These are phyloP conservation scores for Hyperoplus lanceolatus DNA, from an alignment of 2,797 vertebrate species.

Conservation along the genomic window DNA sequence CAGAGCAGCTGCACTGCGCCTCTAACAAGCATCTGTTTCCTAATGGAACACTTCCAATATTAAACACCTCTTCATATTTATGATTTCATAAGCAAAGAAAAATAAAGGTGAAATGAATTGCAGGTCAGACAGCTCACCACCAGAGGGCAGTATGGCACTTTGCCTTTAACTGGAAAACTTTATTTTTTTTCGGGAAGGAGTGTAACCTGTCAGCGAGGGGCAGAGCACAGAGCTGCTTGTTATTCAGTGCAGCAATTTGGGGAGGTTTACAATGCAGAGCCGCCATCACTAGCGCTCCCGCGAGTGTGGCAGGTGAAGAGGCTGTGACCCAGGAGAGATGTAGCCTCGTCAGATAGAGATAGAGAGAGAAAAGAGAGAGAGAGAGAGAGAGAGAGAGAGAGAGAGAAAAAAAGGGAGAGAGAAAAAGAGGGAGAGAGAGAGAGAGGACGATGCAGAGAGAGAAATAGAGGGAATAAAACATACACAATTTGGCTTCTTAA, in stretches of 20 bases:
- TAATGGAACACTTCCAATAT: conserved; percentile 67
- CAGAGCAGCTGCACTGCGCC: conserved; percentile 51
- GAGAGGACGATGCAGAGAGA: background rate
- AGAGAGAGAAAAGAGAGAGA: background rate
- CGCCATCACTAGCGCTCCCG: conserved; percentile 29
- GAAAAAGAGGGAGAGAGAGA: background rate
- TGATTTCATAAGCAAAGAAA: background rate
- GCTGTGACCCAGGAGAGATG: conserved; percentile 60
- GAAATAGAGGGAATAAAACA: background rate
- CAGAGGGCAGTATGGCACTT: conserved; percentile 72
- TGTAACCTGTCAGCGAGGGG: background rate
- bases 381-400: background rate
- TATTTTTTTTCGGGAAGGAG: background rate
- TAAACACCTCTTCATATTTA: conserved; percentile 47
- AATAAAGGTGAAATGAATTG: background rate
- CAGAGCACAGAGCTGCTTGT: conserved; percentile 45
- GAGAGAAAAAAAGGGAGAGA: background rate
- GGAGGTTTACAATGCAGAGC: conserved; percentile 60
- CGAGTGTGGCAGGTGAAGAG: conserved; percentile 60
- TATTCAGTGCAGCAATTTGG: conserved; percentile 52
- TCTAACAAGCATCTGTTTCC: conserved; percentile 15
- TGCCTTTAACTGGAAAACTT: background rate
- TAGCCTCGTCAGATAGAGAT: conserved; percentile 43
- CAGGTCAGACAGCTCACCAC: conserved; percentile 40
- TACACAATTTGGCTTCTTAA: conserved; percentile 33